phyloP scores from a whole-genome alignment of 1,140 invertebrate species.

The Stegodyphus mimosarum region DNA sequence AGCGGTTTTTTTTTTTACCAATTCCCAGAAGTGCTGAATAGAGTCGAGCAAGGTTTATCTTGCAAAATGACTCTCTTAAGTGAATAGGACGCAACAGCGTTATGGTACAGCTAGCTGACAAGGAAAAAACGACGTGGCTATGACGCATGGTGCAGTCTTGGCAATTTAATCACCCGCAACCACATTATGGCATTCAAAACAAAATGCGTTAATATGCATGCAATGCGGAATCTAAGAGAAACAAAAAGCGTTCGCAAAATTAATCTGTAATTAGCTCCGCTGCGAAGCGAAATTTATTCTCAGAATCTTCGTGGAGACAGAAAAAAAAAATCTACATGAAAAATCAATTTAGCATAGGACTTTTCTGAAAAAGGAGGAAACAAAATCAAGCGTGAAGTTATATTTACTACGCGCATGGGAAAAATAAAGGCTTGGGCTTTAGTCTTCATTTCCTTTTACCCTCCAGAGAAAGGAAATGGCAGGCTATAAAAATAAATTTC shows the following conservation, averaged over 20 bases:
- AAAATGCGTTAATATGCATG: constrained; percentile 31
- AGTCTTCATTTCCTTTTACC: constrained; percentile 56
- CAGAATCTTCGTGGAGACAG: background rate
- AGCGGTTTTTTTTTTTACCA: no score
- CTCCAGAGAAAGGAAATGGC: constrained; percentile 43
- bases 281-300: constrained; percentile 44
- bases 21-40: no score
- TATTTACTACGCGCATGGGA: constrained; percentile 51
- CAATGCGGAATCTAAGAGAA: background rate
- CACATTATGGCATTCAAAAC: constrained; percentile 26
- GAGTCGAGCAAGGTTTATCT: no score
- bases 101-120: background rate
- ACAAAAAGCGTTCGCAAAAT: constrained; percentile 28
- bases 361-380: constrained; percentile 19
- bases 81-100: no score
- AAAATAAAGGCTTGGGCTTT: constrained; percentile 50
- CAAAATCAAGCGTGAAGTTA: constrained; percentile 49
- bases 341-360: constrained; percentile 48
- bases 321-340: constrained; percentile 57
- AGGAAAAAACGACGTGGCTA: background rate
- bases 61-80: no score
- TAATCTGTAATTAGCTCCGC: constrained; percentile 57
- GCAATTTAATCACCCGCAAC: constrained; percentile 23
- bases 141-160: background rate
- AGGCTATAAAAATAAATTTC: constrained; percentile 54